Conservation (phyloP, 2,888 invertebrate genomes). For the Ennomos quercinarius region DNA sequence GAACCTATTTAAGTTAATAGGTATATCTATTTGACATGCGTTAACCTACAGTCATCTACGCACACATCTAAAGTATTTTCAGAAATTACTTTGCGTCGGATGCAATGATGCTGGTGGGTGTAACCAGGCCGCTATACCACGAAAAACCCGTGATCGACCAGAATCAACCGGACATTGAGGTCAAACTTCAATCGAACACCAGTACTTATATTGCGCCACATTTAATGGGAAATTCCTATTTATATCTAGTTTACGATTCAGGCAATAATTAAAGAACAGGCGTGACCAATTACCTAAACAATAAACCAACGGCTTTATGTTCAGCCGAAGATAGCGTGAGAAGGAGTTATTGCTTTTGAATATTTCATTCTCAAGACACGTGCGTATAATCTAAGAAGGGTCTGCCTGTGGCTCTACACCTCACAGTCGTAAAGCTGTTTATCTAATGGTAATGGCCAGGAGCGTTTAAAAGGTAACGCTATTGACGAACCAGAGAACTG, state of each 20-base stretch:
- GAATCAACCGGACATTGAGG: conserved; percentile 45
- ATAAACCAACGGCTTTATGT: conserved; percentile 64
- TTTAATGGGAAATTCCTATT: conserved; percentile 62
- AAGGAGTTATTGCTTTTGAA: conserved; percentile 57
- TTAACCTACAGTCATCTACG: conserved; percentile 3
- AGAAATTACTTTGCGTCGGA: not conserved
- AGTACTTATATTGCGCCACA: conserved; percentile 56
- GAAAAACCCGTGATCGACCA: conserved; percentile 26
- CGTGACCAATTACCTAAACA: conserved; percentile 60
- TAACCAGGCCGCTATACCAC: not conserved
- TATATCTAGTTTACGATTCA: conserved; percentile 58
- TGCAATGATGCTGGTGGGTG: conserved; percentile 6
- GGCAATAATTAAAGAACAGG: conserved; percentile 66
- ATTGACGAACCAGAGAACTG: conserved; percentile 14
- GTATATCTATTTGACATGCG: not conserved
- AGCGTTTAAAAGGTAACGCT: conserved; percentile 19
- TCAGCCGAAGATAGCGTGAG: conserved; percentile 57
- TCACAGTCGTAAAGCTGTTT: conserved; percentile 35
- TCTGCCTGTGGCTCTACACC: conserved; percentile 43
- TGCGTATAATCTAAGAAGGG: conserved; percentile 38
- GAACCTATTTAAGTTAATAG: no score
- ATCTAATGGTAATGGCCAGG: conserved; percentile 29
- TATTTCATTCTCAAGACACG: conserved; percentile 60
- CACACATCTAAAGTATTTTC: not conserved
- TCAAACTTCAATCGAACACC: conserved; percentile 54